These are phyloP conservation scores for Coenonympha glycerion DNA, from an alignment of 2,888 invertebrate genomes.

Conservation along the genomic window DNA sequence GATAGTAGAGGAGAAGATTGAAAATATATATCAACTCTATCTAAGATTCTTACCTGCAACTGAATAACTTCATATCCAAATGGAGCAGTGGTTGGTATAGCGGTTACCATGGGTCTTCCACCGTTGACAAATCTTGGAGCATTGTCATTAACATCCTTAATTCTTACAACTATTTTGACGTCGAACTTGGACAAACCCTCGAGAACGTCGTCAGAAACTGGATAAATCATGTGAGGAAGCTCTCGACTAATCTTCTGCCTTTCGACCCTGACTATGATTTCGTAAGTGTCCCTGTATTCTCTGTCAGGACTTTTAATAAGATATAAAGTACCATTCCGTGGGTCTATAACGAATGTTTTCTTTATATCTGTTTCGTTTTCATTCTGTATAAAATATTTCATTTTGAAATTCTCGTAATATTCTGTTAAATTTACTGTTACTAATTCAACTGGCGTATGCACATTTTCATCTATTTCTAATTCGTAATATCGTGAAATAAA, in stretches of 20 bases:
- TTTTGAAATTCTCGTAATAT: conserved; percentile 77
- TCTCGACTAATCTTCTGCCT: conserved; percentile 79
- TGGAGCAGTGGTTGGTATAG: conserved; percentile 85
- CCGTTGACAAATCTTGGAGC: conserved; percentile 84
- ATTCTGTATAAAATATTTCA: conserved; percentile 79
- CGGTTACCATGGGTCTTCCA: conserved; percentile 87
- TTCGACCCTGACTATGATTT: conserved; percentile 70
- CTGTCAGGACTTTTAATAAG: conserved; percentile 84
- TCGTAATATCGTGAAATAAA: conserved; percentile 85
- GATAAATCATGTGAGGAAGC: conserved; percentile 84
- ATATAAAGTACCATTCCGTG: conserved; percentile 84
- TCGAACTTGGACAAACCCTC: conserved; percentile 84
- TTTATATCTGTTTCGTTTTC: conserved; percentile 77
- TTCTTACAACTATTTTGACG: conserved; percentile 84
- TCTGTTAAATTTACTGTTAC: conserved; percentile 86
- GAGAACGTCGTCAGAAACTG: conserved; percentile 82
- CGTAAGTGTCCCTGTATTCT: conserved; percentile 81
- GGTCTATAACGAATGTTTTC: conserved; percentile 83
- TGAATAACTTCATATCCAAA: conserved; percentile 88
- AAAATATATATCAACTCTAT: too few species aligned
- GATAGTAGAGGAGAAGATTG: too few species aligned
- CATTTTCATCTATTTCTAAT: conserved; percentile 88
- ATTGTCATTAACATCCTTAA: conserved; percentile 90
- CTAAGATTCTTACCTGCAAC: conserved; percentile 77
- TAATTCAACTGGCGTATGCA: conserved; percentile 82